These are phyloP conservation scores for Meriones unguiculatus DNA, from an alignment of 2,113 vertebrate genomes.

Conservation along the genomic window DNA sequence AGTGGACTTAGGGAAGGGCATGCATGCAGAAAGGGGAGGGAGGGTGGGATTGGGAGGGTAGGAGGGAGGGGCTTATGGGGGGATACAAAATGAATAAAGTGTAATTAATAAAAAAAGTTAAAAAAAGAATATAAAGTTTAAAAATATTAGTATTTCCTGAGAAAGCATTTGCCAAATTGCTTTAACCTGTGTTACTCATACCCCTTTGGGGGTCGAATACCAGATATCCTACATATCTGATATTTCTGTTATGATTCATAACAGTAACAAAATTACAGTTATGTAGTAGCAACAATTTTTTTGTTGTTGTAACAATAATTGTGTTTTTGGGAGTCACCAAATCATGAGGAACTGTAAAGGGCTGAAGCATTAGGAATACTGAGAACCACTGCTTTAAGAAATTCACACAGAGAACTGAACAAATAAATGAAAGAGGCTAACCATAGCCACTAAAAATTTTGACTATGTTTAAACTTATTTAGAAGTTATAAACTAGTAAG, in stretches of 20 bases:
- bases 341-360: neutral
- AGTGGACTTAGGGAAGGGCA: no score
- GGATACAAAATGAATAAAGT: no score
- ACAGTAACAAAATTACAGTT: neutral
- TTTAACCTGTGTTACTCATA: neutral
- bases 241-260: neutral
- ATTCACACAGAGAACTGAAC: neutral
- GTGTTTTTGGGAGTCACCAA: neutral
- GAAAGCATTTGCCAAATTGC: neutral
- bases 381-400: neutral
- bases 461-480: constrained; percentile 28
- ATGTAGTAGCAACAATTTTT: neutral
- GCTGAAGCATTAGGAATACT: neutral
- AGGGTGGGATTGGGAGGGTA: no score
- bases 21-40: no score
- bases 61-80: no score
- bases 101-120: no score
- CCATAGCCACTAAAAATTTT: neutral
- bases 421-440: neutral
- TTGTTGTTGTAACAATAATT: neutral
- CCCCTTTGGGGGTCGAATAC: fast-evolving
- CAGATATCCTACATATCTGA: neutral
- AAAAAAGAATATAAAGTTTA: neutral
- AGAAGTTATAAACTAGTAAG: neutral
- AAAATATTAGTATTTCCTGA: neutral